Conservation (phyloP, 2,888 invertebrate species). For the Eumacrocentrus americanus region DNA sequence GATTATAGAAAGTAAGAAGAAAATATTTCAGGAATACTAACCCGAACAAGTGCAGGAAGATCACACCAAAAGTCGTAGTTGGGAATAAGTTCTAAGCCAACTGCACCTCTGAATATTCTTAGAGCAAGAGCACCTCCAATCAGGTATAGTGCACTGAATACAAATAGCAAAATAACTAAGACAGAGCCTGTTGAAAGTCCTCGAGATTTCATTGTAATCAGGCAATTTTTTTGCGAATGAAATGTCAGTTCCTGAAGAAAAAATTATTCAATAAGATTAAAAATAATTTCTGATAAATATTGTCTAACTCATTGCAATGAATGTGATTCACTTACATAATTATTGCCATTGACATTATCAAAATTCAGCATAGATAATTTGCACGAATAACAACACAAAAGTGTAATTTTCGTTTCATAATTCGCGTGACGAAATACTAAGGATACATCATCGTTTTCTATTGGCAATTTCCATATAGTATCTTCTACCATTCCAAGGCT, state of each 20-base stretch:
- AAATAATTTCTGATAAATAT: not conserved
- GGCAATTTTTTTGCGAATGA: conserved; percentile 64
- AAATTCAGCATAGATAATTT: conserved; percentile 45
- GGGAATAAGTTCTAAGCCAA: conserved; percentile 76
- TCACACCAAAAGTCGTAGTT: conserved; percentile 77
- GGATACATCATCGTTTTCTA: not conserved
- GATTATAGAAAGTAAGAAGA: too few relatives aligned
- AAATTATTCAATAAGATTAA: not conserved
- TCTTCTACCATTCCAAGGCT: conserved; percentile 43
- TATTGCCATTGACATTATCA: not conserved
- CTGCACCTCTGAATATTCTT: conserved; percentile 73
- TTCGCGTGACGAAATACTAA: conserved; percentile 39
- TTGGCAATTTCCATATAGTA: conserved; percentile 30
- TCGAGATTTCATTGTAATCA: conserved; percentile 56
- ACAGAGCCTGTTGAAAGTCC: conserved; percentile 70
- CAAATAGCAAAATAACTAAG: conserved; percentile 69
- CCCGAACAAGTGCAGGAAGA: conserved; percentile 72
- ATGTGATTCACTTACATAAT: not conserved
- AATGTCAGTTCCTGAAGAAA: conserved; percentile 49
- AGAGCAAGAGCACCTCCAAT: conserved; percentile 71
- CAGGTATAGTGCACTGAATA: conserved; percentile 67
- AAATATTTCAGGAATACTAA: conserved; percentile 62
- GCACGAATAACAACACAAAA: conserved; percentile 59
- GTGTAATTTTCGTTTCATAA: conserved; percentile 57
- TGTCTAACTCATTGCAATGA: not conserved